Evolutionary conservation across 2,797 vertebrate genomes (phyloP), one percentile per base, ranked within the genome.

Genomic region (Heteromormyrus szaboi): DNA sequence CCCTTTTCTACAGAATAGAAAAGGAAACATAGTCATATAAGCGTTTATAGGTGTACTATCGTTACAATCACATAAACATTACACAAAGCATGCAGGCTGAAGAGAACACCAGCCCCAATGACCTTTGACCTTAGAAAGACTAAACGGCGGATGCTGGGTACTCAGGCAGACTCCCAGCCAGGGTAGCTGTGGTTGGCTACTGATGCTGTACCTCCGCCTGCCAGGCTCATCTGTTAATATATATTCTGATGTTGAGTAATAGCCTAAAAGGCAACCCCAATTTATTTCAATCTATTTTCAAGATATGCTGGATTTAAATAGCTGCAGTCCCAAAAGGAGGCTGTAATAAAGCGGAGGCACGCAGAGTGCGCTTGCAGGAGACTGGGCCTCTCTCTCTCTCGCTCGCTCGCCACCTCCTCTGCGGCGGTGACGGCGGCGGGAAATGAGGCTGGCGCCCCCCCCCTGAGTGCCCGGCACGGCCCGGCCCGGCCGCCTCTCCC

Each of bases 181-280:
- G 44, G 8, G 37, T 2, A n/a, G 2, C 7, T 8, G 37, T 44
- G 37, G 19, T 7, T 19, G 6, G 19, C 33, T 46, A 22, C 37
- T 83, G 76, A 19, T 22, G 53, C 33, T 62, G n/a, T 41, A 22
- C 85, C 19, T 44, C 41, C 19, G 11, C n/a, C 53, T 59, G 54
- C 25, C 56, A 87, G 85, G 33, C 91, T 89, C 85, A 91, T 90
- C 88, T 85, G 92, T 90, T 90, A 90, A 50, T 56, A 37, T 53
- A 56, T 56, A 54, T 37, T 33, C 48, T 59, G 85, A 59, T 59
- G 53, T 87, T 87, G 29, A 62, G 53, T 46, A 87, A 87, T 59
- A 12, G 33, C 22, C 48, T n/a, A 22, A 87, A 87, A 62, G 33
- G 53, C 85, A 62, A 87, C 85, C 85, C 53, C 85, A 87, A 87